Base-by-base conservation (phyloP, 2,797 vertebrate species). In the Delichon dasypus region DNA sequence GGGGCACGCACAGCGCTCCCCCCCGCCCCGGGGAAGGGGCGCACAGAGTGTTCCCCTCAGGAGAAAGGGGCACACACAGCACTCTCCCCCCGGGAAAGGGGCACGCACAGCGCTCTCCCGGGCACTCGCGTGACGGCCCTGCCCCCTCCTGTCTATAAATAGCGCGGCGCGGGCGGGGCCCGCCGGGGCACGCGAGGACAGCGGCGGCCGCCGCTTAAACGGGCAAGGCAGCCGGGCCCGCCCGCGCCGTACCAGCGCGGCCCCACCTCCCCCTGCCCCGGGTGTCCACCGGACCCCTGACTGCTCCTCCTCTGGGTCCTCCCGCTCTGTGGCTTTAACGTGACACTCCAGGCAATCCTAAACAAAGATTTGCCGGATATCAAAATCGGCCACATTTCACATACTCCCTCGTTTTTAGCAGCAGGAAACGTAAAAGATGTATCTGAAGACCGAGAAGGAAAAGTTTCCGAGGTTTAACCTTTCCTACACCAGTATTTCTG, bases 131-230 rank as follows among this genome's bases (percentile, higher is more conserved):
- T 34, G 80, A 4, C 17, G 16, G 68, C 70, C 16, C 74, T 14
- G 23, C 84, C 84, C 51, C 61, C 36, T 19, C 8, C 32, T 16
- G 27, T 55, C 88, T 74, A 88, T 78, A 82, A 85, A 90, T 71
- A 93, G 88, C 71, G 34, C 77, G 79, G 55, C 45, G 73, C 57
- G 73, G 48, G 40, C 30, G 22, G 48, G 55, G 66, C 72, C 45
- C 40, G 47, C 74, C 40, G 62, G 91, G 93, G 75, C 80, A 72
- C n/a, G 40, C 45, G 89, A 80, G 94, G 94, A 91, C 89, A 95
- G 13, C 58, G 6, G n/a, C 38, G n/a, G 68, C 34, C 11, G 10
- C 22, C 21, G 45, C 86, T 87, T 93, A 89, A 95, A 91, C 0
- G 45, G 85, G 85, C 85, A 51, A 72, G 8, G 78, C 32, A 14